phyloP scores from a whole-genome alignment of 2,888 invertebrate species.

The Lochmaea crataegi region DNA sequence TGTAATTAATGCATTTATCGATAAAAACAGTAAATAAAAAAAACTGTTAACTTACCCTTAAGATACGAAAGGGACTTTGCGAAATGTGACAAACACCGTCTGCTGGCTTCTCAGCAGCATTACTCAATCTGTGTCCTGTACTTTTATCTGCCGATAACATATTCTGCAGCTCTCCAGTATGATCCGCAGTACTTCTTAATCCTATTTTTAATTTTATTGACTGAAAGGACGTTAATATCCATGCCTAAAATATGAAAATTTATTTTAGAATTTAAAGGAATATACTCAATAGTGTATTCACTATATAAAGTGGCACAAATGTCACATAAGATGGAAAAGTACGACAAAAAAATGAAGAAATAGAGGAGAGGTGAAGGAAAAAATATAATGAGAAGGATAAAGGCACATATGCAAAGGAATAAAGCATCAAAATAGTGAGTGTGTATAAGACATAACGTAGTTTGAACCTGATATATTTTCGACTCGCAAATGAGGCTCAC shows the following conservation, averaged over 20 bases:
- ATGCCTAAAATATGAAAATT: slow-evolving; percentile 62
- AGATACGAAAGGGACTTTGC: slow-evolving; percentile 79
- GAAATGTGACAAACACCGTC: slow-evolving; percentile 73
- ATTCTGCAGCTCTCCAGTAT: slow-evolving; percentile 69
- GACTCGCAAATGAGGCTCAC: too few relatives aligned
- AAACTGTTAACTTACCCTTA: slow-evolving; percentile 70
- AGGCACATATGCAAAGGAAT: too few relatives aligned
- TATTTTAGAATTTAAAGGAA: not conserved
- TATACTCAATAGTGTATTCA: not conserved
- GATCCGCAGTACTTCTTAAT: slow-evolving; percentile 58
- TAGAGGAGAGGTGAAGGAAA: too few relatives aligned
- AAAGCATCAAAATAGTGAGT: too few relatives aligned
- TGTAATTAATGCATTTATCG: not conserved
- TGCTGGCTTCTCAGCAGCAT: slow-evolving; percentile 55
- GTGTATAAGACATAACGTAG: too few relatives aligned
- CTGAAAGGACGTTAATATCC: slow-evolving; percentile 58
- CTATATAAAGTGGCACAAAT: not conserved
- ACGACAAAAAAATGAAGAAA: too few relatives aligned
- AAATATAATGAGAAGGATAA: too few relatives aligned
- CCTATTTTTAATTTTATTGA: slow-evolving; percentile 43
- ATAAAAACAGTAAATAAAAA: not conserved
- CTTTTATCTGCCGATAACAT: slow-evolving; percentile 66
- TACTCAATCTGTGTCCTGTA: slow-evolving; percentile 49
- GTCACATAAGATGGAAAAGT: too few relatives aligned
- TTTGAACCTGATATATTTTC: too few relatives aligned